These are phyloP conservation scores for Podarcis raffonei DNA, from an alignment of 2,113 vertebrate species.

Conservation along the genomic window DNA sequence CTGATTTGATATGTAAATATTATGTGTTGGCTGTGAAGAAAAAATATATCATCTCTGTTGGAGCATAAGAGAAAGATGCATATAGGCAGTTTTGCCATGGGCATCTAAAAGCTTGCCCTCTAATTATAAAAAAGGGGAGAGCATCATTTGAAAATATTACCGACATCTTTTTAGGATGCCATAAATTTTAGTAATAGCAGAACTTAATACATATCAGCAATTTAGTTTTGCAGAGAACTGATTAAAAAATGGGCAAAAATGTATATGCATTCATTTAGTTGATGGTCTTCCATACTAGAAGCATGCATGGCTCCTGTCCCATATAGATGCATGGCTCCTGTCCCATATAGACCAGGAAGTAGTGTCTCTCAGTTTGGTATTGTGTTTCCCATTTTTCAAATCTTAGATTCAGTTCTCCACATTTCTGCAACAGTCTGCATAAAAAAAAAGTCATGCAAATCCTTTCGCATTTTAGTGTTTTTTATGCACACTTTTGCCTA, in stretches of 20 bases:
- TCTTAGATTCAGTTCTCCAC: too few relatives aligned
- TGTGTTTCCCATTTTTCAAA: too few relatives aligned
- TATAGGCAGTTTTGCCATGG: neutral
- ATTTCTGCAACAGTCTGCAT: too few relatives aligned
- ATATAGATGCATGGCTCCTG: neutral
- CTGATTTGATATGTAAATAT: constrained; percentile 14
- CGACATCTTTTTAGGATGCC: neutral
- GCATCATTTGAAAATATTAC: neutral
- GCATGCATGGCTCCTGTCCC: neutral
- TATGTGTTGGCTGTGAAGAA: constrained; percentile 45
- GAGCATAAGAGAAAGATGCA: neutral
- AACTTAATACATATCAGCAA: neutral
- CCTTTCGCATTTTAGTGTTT: too few relatives aligned
- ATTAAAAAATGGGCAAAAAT: neutral
- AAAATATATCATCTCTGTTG: constrained; percentile 25
- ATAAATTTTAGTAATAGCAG: neutral
- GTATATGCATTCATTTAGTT: neutral
- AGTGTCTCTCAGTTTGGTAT: neutral
- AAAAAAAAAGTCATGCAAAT: too few relatives aligned
- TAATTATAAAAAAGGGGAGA: neutral
- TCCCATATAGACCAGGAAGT: neutral
- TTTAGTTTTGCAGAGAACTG: neutral
- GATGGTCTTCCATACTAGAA: neutral
- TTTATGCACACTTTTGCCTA: too few relatives aligned
- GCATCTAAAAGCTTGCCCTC: constrained; percentile 10